Conservation (phyloP, 2,797 vertebrate species). For the Phataginus tricuspis region DNA sequence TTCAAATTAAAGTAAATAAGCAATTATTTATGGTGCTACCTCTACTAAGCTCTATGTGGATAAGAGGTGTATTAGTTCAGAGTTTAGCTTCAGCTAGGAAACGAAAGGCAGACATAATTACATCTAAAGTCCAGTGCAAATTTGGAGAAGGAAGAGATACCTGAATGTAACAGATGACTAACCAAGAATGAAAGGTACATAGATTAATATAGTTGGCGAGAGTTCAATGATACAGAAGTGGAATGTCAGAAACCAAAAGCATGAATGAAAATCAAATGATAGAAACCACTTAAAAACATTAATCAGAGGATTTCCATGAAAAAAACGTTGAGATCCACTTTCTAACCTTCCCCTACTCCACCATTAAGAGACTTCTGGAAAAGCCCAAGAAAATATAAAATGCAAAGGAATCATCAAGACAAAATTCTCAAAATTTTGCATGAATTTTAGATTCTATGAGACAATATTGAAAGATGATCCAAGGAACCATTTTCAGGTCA, state of each 20-base stretch:
- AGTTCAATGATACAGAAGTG: neutral
- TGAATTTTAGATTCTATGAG: neutral
- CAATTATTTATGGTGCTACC: neutral
- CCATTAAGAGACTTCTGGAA: conserved; percentile 17
- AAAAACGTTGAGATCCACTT: conserved; percentile 51
- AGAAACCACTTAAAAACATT: conserved; percentile 72
- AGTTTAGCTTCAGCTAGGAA: neutral
- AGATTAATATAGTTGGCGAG: neutral
- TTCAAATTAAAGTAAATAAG: neutral
- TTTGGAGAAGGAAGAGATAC: neutral
- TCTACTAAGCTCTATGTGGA: neutral
- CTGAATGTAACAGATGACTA: neutral
- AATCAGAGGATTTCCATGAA: conserved; percentile 67
- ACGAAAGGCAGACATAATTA: neutral
- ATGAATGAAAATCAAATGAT: conserved; percentile 43
- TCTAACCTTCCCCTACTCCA: neutral
- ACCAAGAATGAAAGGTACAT: conserved; percentile 7
- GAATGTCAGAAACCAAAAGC: neutral
- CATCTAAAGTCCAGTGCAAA: neutral
- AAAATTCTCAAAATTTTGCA: neutral
- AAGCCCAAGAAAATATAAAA: neutral
- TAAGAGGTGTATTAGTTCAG: neutral
- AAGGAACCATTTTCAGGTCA: neutral
- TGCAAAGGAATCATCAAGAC: neutral
- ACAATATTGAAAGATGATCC: neutral